Evolutionary conservation across 2,113 vertebrate genomes (phyloP).

Genomic region (Phyllopteryx taeniolatus): DNA sequence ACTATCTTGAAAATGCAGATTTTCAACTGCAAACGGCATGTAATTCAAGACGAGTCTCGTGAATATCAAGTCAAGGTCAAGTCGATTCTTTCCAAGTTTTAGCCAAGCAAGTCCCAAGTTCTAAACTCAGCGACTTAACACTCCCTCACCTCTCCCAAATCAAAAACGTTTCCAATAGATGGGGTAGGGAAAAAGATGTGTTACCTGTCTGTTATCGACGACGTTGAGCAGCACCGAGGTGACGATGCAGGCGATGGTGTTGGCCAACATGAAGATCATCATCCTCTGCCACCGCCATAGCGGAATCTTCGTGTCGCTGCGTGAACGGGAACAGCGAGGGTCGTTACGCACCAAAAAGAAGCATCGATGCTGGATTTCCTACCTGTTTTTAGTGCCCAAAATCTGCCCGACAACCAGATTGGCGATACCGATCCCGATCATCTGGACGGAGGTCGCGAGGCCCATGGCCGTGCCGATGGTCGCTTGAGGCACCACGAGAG

Average conservation of each 20-base stretch:
- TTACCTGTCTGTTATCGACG: slow-evolving; percentile 76
- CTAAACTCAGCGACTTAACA: too few species aligned
- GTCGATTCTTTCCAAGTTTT: not conserved
- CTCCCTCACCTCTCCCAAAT: too few species aligned
- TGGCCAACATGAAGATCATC: slow-evolving; percentile 83
- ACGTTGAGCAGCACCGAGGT: slow-evolving; percentile 74
- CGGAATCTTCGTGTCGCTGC: slow-evolving; percentile 75
- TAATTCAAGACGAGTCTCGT: too few species aligned
- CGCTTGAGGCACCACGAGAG: slow-evolving; percentile 78
- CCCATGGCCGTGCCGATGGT: slow-evolving; percentile 80
- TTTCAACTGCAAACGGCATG: too few species aligned
- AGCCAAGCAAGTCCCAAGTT: too few species aligned
- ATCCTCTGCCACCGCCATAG: slow-evolving; percentile 79
- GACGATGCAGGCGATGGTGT: slow-evolving; percentile 73
- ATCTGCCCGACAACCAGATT: slow-evolving; percentile 80
- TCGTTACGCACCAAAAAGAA: not conserved
- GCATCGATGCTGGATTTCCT: not conserved
- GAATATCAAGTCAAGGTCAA: not conserved
- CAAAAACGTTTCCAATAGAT: not conserved
- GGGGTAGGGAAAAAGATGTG: not conserved
- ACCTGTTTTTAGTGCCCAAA: slow-evolving; percentile 77
- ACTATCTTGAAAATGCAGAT: too few species aligned
- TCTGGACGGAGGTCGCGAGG: slow-evolving; percentile 78
- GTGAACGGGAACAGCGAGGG: slow-evolving; percentile 16
- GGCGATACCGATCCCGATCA: slow-evolving; percentile 78